These are phyloP conservation scores for Eulithis testata DNA, from an alignment of 2,888 invertebrate genomes.

Conservation along the genomic window DNA sequence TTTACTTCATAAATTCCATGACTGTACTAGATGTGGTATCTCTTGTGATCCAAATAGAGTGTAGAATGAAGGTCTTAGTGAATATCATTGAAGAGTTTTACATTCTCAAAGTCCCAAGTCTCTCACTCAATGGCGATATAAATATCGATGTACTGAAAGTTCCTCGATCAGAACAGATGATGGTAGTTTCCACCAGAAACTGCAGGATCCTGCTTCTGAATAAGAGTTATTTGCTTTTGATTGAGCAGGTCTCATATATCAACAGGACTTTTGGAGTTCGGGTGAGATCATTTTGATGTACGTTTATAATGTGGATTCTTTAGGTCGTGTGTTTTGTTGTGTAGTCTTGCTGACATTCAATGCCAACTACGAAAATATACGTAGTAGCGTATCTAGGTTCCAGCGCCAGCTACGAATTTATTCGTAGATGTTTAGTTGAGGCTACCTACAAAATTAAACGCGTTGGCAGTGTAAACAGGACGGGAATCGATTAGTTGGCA, in stretches of 20 bases:
- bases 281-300: constrained; percentile 31
- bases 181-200: constrained; percentile 23
- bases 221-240: constrained; percentile 41
- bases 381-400: too few species aligned
- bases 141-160: constrained; percentile 1
- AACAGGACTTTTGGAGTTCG: constrained; percentile 43
- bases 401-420: too few species aligned
- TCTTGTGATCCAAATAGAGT: constrained; percentile 46
- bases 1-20: constrained; percentile 42
- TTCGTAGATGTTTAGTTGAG: too few species aligned
- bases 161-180: constrained; percentile 26
- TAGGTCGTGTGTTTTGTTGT: too few species aligned
- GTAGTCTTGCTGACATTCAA: too few species aligned
- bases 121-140: neutral
- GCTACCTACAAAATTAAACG: too few species aligned
- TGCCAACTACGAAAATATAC: too few species aligned
- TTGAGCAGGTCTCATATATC: constrained; percentile 41
- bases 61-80: constrained; percentile 34
- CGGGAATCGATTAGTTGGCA: too few species aligned
- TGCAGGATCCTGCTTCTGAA: constrained; percentile 36
- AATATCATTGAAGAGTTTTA: constrained; percentile 26
- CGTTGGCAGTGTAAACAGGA: too few species aligned
- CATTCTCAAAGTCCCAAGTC: neutral
- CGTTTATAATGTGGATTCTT: too few species aligned
- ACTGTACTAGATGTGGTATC: constrained; percentile 37